Evolutionary conservation across 1,140 invertebrate genomes (phyloP).

Genomic region (Whitmania pigra): DNA sequence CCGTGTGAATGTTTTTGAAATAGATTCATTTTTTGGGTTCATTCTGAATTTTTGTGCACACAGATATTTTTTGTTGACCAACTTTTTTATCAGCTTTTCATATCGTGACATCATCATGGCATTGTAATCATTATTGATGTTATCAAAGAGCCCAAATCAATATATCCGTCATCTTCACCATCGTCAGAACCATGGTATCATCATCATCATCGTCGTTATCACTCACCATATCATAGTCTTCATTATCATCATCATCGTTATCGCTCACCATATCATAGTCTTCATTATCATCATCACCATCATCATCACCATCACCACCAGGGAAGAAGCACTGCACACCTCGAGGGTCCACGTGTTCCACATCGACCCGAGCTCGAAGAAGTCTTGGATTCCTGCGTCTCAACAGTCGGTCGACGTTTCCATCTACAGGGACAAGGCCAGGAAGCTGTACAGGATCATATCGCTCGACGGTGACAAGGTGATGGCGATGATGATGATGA

Average conservation of each 20-base stretch:
- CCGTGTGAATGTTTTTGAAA: no score
- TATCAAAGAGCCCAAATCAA: no score
- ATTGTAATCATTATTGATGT: neutral
- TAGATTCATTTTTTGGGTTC: no score
- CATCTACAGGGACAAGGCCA: slow-evolving; percentile 89
- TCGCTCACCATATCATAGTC: neutral
- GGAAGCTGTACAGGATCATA: slow-evolving; percentile 88
- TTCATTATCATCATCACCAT: neutral
- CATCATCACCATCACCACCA: slow-evolving; percentile 38
- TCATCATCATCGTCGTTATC: no score
- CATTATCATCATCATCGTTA: neutral
- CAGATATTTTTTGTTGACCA: no score
- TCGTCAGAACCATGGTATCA: no score
- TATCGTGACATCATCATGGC: no score
- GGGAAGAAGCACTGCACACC: slow-evolving; percentile 95
- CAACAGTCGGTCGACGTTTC: slow-evolving; percentile 85
- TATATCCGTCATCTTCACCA: no score
- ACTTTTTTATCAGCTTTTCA: no score
- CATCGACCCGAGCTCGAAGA: slow-evolving; percentile 94
- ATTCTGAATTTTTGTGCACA: no score
- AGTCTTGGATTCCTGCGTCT: slow-evolving; percentile 94
- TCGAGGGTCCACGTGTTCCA: slow-evolving; percentile 97
- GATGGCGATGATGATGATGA: neutral
- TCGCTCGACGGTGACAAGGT: slow-evolving; percentile 91
- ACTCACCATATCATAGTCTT: neutral